Percentiles rank a stretch among this genome's conserved stretches.
Conservation (phyloP, 2,797 vertebrate genomes). For the Aselliscus stoliczkanus region DNA sequence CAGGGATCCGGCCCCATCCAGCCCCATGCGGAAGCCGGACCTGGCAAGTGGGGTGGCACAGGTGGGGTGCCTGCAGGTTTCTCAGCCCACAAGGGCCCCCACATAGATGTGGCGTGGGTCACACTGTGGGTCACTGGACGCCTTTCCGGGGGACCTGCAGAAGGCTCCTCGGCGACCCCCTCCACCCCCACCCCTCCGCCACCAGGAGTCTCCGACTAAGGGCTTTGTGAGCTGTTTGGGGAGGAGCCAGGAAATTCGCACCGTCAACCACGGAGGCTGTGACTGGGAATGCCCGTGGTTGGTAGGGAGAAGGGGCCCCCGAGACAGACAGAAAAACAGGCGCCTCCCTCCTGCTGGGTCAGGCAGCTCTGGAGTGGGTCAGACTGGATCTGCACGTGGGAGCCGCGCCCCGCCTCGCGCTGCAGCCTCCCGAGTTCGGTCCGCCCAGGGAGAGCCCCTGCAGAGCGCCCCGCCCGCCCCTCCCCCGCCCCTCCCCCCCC, state of each 20-base stretch:
- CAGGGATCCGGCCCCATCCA: not conserved
- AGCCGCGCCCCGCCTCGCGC: not conserved
- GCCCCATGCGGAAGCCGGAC: not conserved
- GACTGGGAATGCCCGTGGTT: not conserved
- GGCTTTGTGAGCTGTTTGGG: not conserved
- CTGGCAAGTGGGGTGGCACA: rapidly evolving
- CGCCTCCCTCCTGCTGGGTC: not conserved
- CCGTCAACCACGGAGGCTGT: no score
- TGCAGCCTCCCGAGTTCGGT: not conserved
- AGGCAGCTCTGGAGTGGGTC: not conserved
- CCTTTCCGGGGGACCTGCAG: not conserved
- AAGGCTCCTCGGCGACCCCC: not conserved
- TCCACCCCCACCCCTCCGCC: no score
- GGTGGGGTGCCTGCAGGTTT: not conserved
- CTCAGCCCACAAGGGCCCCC: not conserved
- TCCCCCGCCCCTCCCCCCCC: no score
- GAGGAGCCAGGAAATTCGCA: no score
- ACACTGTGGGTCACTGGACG: not conserved
- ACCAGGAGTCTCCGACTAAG: no score
- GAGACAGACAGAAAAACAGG: not conserved
- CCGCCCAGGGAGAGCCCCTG: not conserved
- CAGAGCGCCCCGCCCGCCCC: no score
- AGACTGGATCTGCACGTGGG: not conserved
- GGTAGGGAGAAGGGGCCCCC: no score
- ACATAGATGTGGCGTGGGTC: rapidly evolving